Percentiles rank a stretch among this genome's conserved stretches.
phyloP scores from a whole-genome alignment of 1,140 invertebrate species.

The Drosophila rufa region DNA sequence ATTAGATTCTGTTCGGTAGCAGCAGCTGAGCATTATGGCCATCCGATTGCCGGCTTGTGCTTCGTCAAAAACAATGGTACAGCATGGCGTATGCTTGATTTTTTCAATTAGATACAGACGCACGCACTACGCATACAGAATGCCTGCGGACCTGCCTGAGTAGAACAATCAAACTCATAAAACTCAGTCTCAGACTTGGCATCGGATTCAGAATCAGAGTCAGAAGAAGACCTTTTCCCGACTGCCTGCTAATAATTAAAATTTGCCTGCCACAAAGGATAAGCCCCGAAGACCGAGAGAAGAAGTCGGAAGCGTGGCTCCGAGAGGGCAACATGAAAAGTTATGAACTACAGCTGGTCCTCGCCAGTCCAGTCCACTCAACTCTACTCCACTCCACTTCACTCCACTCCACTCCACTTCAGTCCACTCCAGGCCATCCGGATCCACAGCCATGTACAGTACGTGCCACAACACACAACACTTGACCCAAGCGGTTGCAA shows the following conservation, averaged over 20 bases:
- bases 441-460: conserved; percentile 50
- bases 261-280: conserved; percentile 54
- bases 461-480: conserved; percentile 62
- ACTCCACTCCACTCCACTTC: conserved; percentile 10
- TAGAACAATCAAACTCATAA: conserved; percentile 64
- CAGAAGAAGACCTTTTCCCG: conserved; percentile 22
- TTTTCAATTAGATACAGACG: conserved; percentile 75
- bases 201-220: neutral
- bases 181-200: conserved; percentile 44
- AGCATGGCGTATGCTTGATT: conserved; percentile 59
- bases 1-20: conserved; percentile 16
- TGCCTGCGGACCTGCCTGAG: conserved; percentile 27
- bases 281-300: conserved; percentile 28
- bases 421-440: conserved; percentile 15
- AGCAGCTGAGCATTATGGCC: conserved; percentile 61
- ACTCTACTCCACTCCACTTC: conserved; percentile 3
- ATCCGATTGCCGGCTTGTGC: conserved; percentile 14
- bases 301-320: conserved; percentile 12
- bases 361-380: conserved; percentile 16
- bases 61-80: conserved; percentile 58
- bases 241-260: conserved; percentile 74
- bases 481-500: conserved; percentile 60
- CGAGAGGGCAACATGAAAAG: conserved; percentile 36
- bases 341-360: conserved; percentile 65
- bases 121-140: conserved; percentile 71